Conservation (phyloP, 1,140 invertebrate species). For the Glossosoma conforme region DNA sequence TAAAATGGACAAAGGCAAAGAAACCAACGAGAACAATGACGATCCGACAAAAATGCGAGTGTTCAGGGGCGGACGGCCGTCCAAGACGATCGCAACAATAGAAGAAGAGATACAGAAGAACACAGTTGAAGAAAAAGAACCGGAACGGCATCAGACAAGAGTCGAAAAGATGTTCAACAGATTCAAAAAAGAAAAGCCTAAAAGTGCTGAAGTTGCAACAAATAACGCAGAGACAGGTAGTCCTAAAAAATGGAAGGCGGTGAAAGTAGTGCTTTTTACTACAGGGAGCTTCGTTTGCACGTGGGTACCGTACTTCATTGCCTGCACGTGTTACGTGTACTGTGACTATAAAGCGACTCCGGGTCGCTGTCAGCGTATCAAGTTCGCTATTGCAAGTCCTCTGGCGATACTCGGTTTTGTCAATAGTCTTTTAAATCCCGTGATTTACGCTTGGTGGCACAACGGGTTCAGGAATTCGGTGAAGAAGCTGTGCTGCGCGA, state of each 20-base stretch:
- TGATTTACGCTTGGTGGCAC: constrained; percentile 70
- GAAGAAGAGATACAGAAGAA: background rate
- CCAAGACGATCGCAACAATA: background rate
- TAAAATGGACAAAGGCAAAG: constrained; percentile 7
- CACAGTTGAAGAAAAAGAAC: background rate
- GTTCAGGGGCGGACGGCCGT: constrained; percentile 11
- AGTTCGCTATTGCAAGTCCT: constrained; percentile 47
- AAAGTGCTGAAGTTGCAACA: background rate
- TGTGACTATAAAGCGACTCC: constrained; percentile 44
- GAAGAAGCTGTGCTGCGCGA: constrained; percentile 30
- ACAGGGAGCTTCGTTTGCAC: constrained; percentile 50
- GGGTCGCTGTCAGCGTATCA: constrained; percentile 42
- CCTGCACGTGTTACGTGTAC: constrained; percentile 46
- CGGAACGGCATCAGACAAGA: background rate
- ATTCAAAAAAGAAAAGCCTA: constrained; percentile 5
- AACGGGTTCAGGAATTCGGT: constrained; percentile 52
- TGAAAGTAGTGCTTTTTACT: constrained; percentile 54
- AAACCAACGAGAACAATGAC: background rate
- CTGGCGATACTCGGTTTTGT: constrained; percentile 55
- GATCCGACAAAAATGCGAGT: constrained; percentile 4
- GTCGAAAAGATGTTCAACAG: background rate
- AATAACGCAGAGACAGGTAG: constrained; percentile 28
- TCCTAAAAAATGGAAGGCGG: constrained; percentile 52
- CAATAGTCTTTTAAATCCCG: constrained; percentile 64
- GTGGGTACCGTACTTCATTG: constrained; percentile 47